Evolutionary conservation across 2,113 vertebrate species (phyloP), one percentile per base, ranked within the genome.

Genomic region (Gallinago media): DNA sequence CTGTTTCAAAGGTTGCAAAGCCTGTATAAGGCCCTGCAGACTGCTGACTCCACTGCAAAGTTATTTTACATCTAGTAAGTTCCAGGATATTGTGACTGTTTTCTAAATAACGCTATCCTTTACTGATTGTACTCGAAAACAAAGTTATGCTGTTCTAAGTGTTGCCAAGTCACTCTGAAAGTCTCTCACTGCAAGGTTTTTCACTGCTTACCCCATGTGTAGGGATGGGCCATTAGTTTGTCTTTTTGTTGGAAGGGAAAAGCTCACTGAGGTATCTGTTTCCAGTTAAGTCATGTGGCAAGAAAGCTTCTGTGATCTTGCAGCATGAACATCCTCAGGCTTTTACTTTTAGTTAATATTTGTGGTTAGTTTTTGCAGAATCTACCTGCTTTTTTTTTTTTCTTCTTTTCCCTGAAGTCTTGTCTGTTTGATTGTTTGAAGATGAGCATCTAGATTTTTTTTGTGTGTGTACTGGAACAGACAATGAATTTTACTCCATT

Each of bases 1-100:
- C 77, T 70, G 40, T 94, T 95, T 87, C 44, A 75, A 74, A 89
- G 44, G 90, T 81, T 91, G 50, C 61, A 65, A 68, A 96, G 32
- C 0, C 0, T 65, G 20, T 73, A 12, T 29, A 44, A 87, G 88
- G 95, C 91, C 72, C 36, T 73, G 77, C 63, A 61, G 49, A 50
- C 72, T 92, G 76, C 89, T 96, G 94, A 96, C 85, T 96, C 65
- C 56, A 76, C 17, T 94, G 73, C 83, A 54, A 25, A 94, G 91
- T 65, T 93, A 84, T 84, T 92, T 81, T 87, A 54, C 58, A 62
- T 89, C 40, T 85, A 54, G 6, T 54, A 82, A 89, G 84, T 94
- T 96, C 86, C 81, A 79, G 92, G 66, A 76, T 91, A 85, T 42
- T 54, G 73, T 75, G 74, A 73, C 70, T 79, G 62, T 91, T 95